Evolutionary conservation across 2,113 vertebrate species (phyloP), one percentile per base, ranked within the genome.

Genomic region (Lichenostomus cassidix): DNA sequence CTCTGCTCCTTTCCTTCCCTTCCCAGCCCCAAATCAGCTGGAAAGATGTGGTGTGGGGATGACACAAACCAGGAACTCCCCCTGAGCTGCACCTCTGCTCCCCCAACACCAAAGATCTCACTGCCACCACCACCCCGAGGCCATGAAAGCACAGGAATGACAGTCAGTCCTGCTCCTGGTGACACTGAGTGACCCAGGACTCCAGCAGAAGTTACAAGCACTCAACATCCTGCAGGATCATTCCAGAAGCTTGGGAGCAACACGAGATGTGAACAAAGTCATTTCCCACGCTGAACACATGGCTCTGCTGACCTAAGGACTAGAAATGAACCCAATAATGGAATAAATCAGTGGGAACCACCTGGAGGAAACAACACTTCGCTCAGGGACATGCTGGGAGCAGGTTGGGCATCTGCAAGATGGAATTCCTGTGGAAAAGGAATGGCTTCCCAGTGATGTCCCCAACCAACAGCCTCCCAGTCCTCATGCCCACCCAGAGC

Each of bases 401-500:
- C 0, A 0, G 37, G 28, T 1, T 35, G 56, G 31, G 16, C 8
- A 20, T 1, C n/a, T 4, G 33, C 39, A 6, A 56, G 50, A 33
- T 0, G 1, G 20, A 70, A 70, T 37, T 55, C 23, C 16, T 0
- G 1, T 7, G 41, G 33, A 29, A 80, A 91, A 37, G 25, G 49
- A 78, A 28, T 0, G 2, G 39, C 56, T 71, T 63, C 9, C 15
- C 62, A 37, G 25, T 1, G 37, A 59, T 9, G 17, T 59, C 35
- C 50, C 44, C 76, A 42, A 28, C 44, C 52, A 92, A 2, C 4
- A 67, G 28, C 82, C 58, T 0, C 46, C 16, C 11, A 21, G 10
- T 4, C 27, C 53, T 60, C 3, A 1, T 13, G 7, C 19, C 49
- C 3, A 0, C 0, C 10, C 0, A 4, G 27, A 15, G 28, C 29